Conservation (phyloP, 1,140 invertebrate species). For the Bathynomus jamesi region DNA sequence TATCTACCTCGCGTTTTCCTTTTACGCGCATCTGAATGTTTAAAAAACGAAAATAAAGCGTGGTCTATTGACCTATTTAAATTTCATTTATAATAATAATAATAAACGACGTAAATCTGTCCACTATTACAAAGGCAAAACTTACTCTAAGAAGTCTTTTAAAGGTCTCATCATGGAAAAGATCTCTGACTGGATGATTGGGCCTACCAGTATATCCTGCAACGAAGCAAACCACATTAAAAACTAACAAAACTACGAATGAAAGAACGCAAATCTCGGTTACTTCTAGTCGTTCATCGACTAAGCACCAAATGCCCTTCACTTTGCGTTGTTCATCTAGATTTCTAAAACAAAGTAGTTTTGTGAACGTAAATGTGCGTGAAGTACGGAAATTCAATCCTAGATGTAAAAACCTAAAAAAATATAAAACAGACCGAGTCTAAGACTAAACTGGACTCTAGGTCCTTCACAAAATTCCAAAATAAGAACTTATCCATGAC, state of each 20-base stretch:
- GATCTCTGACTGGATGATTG: conserved; percentile 38
- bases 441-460: too few relatives aligned
- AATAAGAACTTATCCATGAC: too few relatives aligned
- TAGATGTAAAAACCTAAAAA: conserved; percentile 12
- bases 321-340: neutral
- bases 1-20: too few relatives aligned
- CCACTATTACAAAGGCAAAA: too few relatives aligned
- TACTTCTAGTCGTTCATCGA: neutral
- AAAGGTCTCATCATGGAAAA: conserved; percentile 44
- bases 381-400: neutral
- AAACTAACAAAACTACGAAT: conserved; percentile 11
- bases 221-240: conserved; percentile 39
- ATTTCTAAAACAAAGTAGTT: neutral
- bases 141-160: conserved; percentile 49
- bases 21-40: too few relatives aligned
- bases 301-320: neutral
- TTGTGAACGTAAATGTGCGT: neutral
- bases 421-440: conserved; percentile 22
- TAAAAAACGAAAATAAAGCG: too few relatives aligned
- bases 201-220: conserved; percentile 49
- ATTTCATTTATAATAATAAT: too few relatives aligned
- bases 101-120: too few relatives aligned
- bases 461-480: too few relatives aligned
- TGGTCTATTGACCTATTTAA: too few relatives aligned
- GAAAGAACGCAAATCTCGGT: neutral